Base-by-base conservation (phyloP, 1,140 invertebrate genomes). In the Sinella curviseta region DNA sequence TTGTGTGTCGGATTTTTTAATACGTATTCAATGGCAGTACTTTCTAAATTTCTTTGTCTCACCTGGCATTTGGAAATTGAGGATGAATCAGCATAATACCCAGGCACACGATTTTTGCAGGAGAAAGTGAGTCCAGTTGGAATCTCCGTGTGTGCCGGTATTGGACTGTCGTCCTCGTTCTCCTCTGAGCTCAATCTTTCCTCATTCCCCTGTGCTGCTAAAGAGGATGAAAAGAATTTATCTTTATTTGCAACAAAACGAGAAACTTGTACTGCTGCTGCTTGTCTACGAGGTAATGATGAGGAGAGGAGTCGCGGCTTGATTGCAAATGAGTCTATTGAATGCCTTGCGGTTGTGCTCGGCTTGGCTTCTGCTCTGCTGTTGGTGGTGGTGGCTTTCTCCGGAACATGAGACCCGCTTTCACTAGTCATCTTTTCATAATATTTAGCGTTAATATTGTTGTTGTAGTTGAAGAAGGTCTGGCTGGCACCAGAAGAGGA, bases 21-120 rank as follows among this genome's bases (percentile, higher is more conserved):
- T 48, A 17, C 17, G 39, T 48, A 48, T 48, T 17, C 17, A 48
- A 48, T 48, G n/a, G n/a, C n/a, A n/a, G n/a, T n/a, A n/a, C n/a
- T n/a, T n/a, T n/a, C n/a, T n/a, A n/a, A n/a, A n/a, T n/a, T n/a
- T n/a, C n/a, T n/a, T n/a, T n/a, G n/a, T n/a, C 4, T 78, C 16
- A 74, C 77, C 34, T 80, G 67, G 28, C 78, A 75, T 73, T 77
- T 80, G 8, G 39, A 77, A 3, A 35, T 34, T 2, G 77, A 28
- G 16, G 79, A 31, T 14, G 80, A 74, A 35, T 81, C 76, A 8
- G 80, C 70, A 60, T 82, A 83, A 67, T 82, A 83, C 36, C 82
- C 82, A 14, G 80, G 80, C 17, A 35, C 17, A n/a, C 78, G 26
- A 65, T 76, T 70, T 73, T 80, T 75, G 30, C 82, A 83, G 8